Percentiles rank a stretch among this genome's conserved stretches.
These are phyloP conservation scores for Drosophila picticornis DNA, from an alignment of 2,888 invertebrate species.

Conservation along the genomic window DNA sequence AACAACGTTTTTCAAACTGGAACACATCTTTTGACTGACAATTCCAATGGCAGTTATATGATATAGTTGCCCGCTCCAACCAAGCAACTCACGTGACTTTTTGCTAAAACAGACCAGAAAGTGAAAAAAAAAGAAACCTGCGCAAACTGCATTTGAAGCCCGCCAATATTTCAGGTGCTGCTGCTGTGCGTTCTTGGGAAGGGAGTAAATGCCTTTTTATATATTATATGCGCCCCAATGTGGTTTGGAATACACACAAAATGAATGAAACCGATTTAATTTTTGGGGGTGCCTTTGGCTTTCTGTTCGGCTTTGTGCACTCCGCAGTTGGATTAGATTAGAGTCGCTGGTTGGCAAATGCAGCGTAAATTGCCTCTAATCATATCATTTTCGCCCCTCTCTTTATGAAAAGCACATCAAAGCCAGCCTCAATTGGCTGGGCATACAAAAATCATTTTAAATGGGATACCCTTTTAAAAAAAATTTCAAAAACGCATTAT, in stretches of 20 bases:
- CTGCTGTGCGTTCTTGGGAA: conserved; percentile 3
- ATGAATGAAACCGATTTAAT: conserved; percentile 50
- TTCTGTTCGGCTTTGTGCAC: conserved; percentile 52
- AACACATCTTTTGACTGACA: background rate
- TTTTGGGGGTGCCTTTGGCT: conserved; percentile 46
- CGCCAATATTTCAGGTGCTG: conserved; percentile 18
- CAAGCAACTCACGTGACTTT: conserved; percentile 6
- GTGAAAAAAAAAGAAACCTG: conserved; percentile 53
- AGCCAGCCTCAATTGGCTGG: conserved; percentile 19
- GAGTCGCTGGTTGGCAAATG: conserved; percentile 30
- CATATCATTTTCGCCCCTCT: conserved; percentile 30
- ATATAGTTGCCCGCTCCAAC: background rate
- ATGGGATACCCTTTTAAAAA: background rate
- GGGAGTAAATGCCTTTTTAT: conserved; percentile 41
- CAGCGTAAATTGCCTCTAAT: conserved; percentile 38
- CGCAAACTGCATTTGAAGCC: conserved; percentile 60
- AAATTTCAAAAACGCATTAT: background rate
- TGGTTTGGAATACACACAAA: conserved; percentile 42
- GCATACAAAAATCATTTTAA: background rate
- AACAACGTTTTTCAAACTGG: fast-evolving
- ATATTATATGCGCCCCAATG: conserved; percentile 40
- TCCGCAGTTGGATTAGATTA: conserved; percentile 64
- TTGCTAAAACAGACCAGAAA: conserved; percentile 23
- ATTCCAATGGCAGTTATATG: background rate
- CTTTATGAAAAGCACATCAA: conserved; percentile 41